Evolutionary conservation across 2,797 vertebrate genomes (phyloP).

Genomic region (Syncerus caffer): DNA sequence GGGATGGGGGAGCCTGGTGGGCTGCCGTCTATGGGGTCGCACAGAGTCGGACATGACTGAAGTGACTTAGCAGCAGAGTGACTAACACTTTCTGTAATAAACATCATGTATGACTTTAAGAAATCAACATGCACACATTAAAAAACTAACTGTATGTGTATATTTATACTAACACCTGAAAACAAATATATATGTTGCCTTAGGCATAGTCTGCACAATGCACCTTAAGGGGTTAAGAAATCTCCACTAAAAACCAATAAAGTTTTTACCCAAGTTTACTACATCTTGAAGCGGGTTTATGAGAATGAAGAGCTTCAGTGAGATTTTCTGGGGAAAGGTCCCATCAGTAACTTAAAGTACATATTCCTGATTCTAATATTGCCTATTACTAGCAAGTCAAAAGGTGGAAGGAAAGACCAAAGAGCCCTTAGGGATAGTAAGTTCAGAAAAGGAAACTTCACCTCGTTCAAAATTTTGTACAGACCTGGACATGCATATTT

Average conservation of each 20-base stretch:
- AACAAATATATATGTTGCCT: neutral
- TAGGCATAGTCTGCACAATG: neutral
- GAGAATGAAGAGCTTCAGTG: neutral
- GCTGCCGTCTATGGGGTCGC: too few species aligned
- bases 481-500: neutral
- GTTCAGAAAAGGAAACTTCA: neutral
- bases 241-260: neutral
- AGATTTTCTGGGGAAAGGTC: neutral
- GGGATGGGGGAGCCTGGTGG: too few species aligned
- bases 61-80: neutral
- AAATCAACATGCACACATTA: neutral
- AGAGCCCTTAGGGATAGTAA: neutral
- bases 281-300: conserved; percentile 20
- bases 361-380: neutral
- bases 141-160: neutral
- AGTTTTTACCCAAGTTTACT: neutral
- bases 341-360: neutral
- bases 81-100: neutral
- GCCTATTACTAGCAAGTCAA: neutral
- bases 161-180: neutral
- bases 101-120: neutral
- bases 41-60: too few species aligned
- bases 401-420: neutral
- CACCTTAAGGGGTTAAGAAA: conserved; percentile 13
- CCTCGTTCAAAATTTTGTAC: neutral